Evolutionary conservation across 2,797 vertebrate species (phyloP), one percentile per base, ranked within the genome.

Genomic region (Neosilurus hyrtlii): DNA sequence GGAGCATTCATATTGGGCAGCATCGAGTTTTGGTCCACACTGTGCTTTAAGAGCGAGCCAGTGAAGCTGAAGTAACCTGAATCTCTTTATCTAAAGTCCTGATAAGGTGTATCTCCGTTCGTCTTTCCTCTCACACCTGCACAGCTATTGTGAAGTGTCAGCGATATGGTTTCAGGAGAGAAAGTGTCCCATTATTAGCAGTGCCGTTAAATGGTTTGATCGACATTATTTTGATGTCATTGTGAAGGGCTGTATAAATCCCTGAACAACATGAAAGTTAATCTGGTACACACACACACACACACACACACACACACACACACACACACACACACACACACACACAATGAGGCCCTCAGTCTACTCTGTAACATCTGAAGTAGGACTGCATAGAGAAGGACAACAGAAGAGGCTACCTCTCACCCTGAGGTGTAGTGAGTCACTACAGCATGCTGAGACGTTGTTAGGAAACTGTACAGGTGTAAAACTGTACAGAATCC

Each of bases 51-150:
- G 89, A 83, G 88, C 86, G 83, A 88, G 85, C 85, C 65, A 82
- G 88, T 86, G 90, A 92, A 89, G 92, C 90, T 86, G 87, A 84
- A 87, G 93, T 92, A 94, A 93, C 90, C 87, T 80, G 89, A 93
- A 91, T 92, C 89, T 91, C 85, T 86, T 93, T 94, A 93, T 90
- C 90, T 86, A 81, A 86, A 75, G 63, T 43, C 75, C 81, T 88
- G 92, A 92, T 91, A 91, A 91, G 90, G 90, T 92, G 91, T 91
- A 91, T 83, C 87, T 86, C 78, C 62, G n/a, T 83, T 86, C 82
- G 77, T 67, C 88, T 92, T 92, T 93, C 91, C 72, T 88, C 91
- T 93, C 92, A 92, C 92, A 94, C 93, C 92, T 94, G 93, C 84
- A 81, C 81, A 86, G 84, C 89, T 78, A 92, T 94, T 93, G 92